phyloP scores from a whole-genome alignment of 2,888 invertebrate species.

The Buathra laborator region DNA sequence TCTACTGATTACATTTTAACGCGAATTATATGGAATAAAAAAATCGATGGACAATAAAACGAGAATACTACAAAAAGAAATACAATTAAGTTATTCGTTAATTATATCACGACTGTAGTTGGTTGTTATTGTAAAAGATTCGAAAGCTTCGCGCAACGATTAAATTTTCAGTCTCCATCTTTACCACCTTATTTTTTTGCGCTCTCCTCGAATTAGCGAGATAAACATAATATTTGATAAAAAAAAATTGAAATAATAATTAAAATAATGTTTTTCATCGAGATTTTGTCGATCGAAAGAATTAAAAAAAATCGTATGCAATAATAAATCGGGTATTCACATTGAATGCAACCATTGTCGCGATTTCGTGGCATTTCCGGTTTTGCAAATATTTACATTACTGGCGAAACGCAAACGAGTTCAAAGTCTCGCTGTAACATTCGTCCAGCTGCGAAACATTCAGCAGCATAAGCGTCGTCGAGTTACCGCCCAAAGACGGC shows the following conservation, averaged over 20 bases:
- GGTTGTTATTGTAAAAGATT: not conserved
- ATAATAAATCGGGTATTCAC: constrained; percentile 3
- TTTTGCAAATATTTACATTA: constrained; percentile 93
- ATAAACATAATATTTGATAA: not conserved
- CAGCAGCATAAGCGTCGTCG: constrained; percentile 97
- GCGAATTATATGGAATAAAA: constrained; percentile 10
- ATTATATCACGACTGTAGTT: constrained; percentile 29
- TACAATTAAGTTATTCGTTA: constrained; percentile 11
- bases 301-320: constrained; percentile 3
- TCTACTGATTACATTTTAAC: constrained; percentile 22
- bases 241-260: constrained; percentile 2
- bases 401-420: constrained; percentile 96
- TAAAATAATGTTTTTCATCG: not conserved
- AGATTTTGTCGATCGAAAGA: constrained; percentile 4
- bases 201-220: constrained; percentile 17
- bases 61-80: constrained; percentile 3
- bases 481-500: constrained; percentile 95
- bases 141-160: not conserved
- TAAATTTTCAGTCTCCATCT: not conserved
- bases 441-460: constrained; percentile 95
- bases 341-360: constrained; percentile 76
- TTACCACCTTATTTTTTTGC: not conserved
- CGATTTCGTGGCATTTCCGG: constrained; percentile 88
- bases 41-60: not conserved
- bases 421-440: constrained; percentile 94